Evolutionary conservation across 2,113 vertebrate genomes (phyloP).

Genomic region (Sterrhoptilus dennistouni): DNA sequence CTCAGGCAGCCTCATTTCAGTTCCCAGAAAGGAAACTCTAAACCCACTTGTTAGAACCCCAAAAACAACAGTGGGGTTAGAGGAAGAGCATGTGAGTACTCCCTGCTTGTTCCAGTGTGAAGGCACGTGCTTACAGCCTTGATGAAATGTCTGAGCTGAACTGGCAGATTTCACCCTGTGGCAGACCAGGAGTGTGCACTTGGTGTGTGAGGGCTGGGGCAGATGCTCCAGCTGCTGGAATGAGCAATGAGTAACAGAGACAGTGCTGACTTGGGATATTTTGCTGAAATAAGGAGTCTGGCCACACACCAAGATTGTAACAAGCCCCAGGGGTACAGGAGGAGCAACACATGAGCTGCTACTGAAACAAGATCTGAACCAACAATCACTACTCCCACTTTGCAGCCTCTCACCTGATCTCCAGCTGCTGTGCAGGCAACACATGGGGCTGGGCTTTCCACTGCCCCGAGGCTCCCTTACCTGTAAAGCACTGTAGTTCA

Average conservation of each 20-base stretch:
- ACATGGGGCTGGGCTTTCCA: neutral
- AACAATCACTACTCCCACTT: neutral
- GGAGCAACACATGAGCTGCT: neutral
- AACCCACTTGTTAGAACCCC: neutral
- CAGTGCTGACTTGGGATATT: neutral
- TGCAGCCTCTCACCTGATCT: neutral
- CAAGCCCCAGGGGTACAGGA: neutral
- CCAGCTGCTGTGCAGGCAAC: neutral
- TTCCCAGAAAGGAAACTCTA: neutral
- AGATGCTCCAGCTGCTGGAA: neutral
- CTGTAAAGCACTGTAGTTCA: slow-evolving; percentile 89
- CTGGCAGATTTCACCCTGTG: neutral
- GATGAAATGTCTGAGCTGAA: neutral
- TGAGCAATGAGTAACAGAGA: neutral
- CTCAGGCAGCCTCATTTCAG: neutral
- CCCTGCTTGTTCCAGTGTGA: neutral
- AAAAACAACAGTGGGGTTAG: neutral
- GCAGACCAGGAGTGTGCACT: neutral
- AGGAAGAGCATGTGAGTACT: neutral
- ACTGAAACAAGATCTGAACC: neutral
- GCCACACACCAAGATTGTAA: neutral
- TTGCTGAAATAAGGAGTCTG: neutral
- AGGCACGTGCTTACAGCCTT: neutral
- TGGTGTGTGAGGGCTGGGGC: neutral
- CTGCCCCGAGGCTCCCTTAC: slow-evolving; percentile 66